Base-by-base conservation (phyloP, 2,888 invertebrate genomes). In the Nymphalis c-album region DNA sequence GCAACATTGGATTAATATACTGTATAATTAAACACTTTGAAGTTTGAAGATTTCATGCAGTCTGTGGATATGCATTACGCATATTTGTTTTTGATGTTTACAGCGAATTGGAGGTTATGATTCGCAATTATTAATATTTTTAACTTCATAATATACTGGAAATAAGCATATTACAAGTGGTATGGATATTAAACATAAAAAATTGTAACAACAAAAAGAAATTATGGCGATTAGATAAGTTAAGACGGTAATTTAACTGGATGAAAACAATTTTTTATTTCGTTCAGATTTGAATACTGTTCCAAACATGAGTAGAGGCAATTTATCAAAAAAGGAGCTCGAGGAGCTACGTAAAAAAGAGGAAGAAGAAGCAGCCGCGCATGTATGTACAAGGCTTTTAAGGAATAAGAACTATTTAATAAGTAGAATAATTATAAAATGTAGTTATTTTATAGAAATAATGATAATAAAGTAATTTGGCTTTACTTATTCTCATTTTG, bases 281-380 rank as follows among this genome's bases (percentile, higher is more conserved):
- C 8, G 17, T 55, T n/a, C 7, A 31, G 57, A 40, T 40, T 4
- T 40, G 51, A 64, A 10, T 55, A 51, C n/a, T 96, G 95, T 80
- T 95, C 95, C 40, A 94, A 95, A 26, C 48, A 82, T 91, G 94
- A 94, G 93, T 68, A 92, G 93, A 74, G 91, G 96, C 68, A 93
- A 93, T 47, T 87, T 96, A 74, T 95, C 96, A n/a, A 97, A 97
- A 84, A 95, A 95, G 75, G 97, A 97, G 86, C 84, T 96, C 13
- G 97, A 98, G 81, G 97, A 97, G 75, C 95, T 96, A 75, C 94
- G 96, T 69, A 98, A 97, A 85, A 96, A 96, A 77, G 96, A 97
- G 79, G 97, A 97, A 81, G 97, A 97, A 82, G 96, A 96, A 85
- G 97, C 97, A n/a, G 97, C 97, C 0, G 97, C 97, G 74, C 96